Conservation (phyloP, 2,797 vertebrate genomes). For the Mus spretus region DNA sequence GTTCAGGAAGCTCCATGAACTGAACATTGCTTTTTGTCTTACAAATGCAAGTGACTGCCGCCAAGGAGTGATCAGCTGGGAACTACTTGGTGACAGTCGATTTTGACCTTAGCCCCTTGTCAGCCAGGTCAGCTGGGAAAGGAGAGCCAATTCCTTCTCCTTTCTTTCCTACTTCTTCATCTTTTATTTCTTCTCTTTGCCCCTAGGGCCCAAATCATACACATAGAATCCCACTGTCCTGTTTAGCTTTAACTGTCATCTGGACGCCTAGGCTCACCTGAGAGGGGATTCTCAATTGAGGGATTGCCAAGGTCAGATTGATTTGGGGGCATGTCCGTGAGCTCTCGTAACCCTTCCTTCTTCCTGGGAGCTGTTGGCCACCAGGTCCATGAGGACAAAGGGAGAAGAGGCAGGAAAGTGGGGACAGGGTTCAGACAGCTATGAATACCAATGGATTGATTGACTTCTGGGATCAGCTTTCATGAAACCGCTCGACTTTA, state of each 20-base stretch:
- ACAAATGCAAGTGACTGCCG: slow-evolving; percentile 42
- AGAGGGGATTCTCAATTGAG: background rate
- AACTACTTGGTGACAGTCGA: slow-evolving; percentile 53
- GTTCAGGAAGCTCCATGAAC: slow-evolving; percentile 69
- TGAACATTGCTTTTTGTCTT: slow-evolving; percentile 66
- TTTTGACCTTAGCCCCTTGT: background rate
- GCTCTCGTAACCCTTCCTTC: background rate
- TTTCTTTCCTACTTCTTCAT: background rate
- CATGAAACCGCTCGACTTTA: background rate
- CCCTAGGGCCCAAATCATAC: no score
- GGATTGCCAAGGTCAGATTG: background rate
- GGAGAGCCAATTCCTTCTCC: background rate
- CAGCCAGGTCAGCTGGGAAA: background rate
- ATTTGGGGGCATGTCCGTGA: no score
- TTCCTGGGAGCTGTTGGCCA: background rate
- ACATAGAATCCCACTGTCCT: no score
- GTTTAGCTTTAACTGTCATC: background rate
- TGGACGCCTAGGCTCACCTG: background rate
- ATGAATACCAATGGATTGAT: background rate
- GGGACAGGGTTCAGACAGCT: background rate
- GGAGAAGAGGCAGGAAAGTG: background rate
- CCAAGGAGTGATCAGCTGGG: slow-evolving; percentile 65
- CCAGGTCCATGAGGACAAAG: background rate
- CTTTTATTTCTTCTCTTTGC: background rate
- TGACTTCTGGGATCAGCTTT: background rate